phyloP scores from a whole-genome alignment of 53 echinoderm and acorn worm genomes.

The Antedon mediterranea region DNA sequence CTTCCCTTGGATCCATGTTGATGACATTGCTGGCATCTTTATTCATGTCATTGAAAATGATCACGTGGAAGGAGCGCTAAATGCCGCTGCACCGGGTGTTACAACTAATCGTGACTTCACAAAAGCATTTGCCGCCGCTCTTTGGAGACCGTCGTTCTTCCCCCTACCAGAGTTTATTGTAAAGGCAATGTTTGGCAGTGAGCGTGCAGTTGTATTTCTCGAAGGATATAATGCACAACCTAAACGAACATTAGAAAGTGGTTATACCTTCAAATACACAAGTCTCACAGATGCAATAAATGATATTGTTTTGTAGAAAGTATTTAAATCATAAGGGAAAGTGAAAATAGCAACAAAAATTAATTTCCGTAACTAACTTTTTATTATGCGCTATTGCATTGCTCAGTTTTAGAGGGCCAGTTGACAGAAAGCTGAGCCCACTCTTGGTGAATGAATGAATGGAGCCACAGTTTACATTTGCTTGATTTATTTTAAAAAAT shows the following conservation, averaged over 20 bases:
- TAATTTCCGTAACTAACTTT: too few relatives aligned
- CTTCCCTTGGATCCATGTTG: slow-evolving; percentile 92
- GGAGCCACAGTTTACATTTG: too few relatives aligned
- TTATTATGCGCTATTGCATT: too few relatives aligned
- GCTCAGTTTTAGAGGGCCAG: too few relatives aligned
- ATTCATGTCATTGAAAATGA: slow-evolving; percentile 74
- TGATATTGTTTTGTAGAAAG: slow-evolving; percentile 5
- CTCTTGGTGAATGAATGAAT: too few relatives aligned
- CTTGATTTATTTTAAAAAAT: too few relatives aligned
- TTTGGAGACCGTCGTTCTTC: slow-evolving; percentile 80
- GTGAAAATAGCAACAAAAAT: too few relatives aligned
- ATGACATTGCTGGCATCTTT: slow-evolving; percentile 80
- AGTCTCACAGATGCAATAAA: slow-evolving; percentile 59
- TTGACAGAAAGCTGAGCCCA: too few relatives aligned
- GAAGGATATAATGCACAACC: slow-evolving; percentile 78
- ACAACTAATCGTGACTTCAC: slow-evolving; percentile 78
- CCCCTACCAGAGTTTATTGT: slow-evolving; percentile 68
- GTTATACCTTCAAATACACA: slow-evolving; percentile 52
- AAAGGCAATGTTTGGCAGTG: slow-evolving; percentile 47
- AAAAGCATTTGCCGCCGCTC: slow-evolving; percentile 56
- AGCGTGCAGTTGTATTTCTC: slow-evolving; percentile 60
- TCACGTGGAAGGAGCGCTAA: slow-evolving; percentile 34
- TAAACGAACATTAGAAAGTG: slow-evolving; percentile 67
- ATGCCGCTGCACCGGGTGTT: slow-evolving; percentile 60
- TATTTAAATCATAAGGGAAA: too few relatives aligned